A percentile compares a stretch with the other conserved stretches of the same genome.
Evolutionary conservation across 2,113 vertebrate genomes (phyloP).

Genomic region (Climacteris rufus): DNA sequence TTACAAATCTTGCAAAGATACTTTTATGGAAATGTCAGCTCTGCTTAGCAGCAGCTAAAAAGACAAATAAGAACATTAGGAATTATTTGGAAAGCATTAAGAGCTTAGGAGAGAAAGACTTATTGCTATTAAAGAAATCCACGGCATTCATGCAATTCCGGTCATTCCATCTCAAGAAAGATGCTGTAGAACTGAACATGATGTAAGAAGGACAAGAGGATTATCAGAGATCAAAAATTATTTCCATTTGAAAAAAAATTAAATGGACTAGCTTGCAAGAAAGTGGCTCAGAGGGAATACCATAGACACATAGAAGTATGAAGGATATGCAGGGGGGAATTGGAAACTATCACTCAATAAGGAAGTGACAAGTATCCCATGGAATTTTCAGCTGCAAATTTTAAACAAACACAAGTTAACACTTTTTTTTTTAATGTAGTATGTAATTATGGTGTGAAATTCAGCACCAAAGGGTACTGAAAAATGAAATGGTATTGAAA

Average conservation of each 20-base stretch:
- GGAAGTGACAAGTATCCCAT: neutral
- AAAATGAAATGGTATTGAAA: neutral
- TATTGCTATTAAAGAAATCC: neutral
- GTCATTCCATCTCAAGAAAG: neutral
- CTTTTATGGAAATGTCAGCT: neutral
- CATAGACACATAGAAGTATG: neutral
- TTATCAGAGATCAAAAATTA: neutral
- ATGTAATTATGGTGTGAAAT: neutral
- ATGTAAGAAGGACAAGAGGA: neutral
- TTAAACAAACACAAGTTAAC: neutral
- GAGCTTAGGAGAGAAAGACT: neutral
- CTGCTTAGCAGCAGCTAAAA: neutral
- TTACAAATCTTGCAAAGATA: neutral
- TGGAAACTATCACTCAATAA: neutral
- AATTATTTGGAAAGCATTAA: neutral
- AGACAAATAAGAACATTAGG: neutral
- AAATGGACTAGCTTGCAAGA: neutral
- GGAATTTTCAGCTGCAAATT: neutral
- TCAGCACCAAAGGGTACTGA: neutral
- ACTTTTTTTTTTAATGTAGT: neutral
- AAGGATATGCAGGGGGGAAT: neutral
- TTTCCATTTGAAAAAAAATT: neutral
- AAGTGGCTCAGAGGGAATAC: neutral
- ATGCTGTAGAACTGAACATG: neutral
- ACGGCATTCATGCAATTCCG: neutral